These are phyloP conservation scores for Sylvietta virens DNA, from an alignment of 2,113 vertebrate genomes.

Conservation along the genomic window DNA sequence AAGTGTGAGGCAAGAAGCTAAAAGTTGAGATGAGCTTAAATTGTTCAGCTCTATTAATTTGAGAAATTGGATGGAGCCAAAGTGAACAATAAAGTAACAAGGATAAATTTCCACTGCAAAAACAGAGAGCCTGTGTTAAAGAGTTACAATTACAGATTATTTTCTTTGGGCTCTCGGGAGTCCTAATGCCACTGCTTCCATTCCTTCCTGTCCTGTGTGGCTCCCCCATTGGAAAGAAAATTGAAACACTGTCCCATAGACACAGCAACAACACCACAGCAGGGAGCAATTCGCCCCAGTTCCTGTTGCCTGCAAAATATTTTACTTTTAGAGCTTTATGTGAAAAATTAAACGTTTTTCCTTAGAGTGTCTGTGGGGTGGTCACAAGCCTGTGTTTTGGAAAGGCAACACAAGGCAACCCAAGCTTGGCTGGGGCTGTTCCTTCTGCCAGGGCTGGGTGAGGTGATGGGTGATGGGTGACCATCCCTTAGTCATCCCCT, in stretches of 20 bases:
- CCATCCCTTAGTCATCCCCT: conserved; percentile 2
- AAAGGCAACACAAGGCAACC: not conserved
- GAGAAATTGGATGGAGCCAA: conserved; percentile 10
- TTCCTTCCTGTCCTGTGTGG: conserved; percentile 30
- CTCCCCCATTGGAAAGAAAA: conserved; percentile 33
- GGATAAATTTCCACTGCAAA: conserved; percentile 5
- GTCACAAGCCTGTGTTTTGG: not conserved
- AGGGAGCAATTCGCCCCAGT: not conserved
- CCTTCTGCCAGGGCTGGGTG: not conserved
- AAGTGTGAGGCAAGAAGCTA: not conserved
- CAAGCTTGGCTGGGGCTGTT: not conserved
- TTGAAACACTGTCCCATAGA: not conserved
- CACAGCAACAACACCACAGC: not conserved
- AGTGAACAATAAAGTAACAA: conserved; percentile 10
- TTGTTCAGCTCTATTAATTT: conserved; percentile 47
- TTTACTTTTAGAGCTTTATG: not conserved
- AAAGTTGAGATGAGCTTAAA: conserved; percentile 21
- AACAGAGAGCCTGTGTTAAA: conserved; percentile 1
- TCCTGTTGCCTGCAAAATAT: not conserved
- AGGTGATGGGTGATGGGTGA: too few species aligned
- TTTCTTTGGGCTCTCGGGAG: not conserved
- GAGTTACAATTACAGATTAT: not conserved
- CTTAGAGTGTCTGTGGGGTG: too few species aligned
- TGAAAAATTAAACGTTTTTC: not conserved
- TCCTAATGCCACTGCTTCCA: not conserved